Conservation (phyloP, 2,888 invertebrate genomes). For the Lottia gigantea region DNA sequence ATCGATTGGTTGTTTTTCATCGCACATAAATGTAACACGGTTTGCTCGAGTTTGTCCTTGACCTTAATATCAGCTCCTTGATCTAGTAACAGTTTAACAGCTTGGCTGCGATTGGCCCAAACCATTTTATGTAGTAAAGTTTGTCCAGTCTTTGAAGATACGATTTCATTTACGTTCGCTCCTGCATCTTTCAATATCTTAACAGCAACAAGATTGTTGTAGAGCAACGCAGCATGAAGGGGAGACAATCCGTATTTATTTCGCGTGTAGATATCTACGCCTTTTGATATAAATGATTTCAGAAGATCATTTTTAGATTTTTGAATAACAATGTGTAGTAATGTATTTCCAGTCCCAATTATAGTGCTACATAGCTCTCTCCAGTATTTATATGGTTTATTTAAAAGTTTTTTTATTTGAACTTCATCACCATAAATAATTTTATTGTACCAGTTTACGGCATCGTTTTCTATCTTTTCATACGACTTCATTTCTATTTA, state of each 20-base stretch:
- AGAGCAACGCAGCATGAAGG: constrained; percentile 42
- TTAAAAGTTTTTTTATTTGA: constrained; percentile 39
- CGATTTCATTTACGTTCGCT: constrained; percentile 49
- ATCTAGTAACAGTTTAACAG: constrained; percentile 44
- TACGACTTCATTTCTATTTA: constrained; percentile 32
- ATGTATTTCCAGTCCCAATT: constrained; percentile 47
- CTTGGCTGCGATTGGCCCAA: constrained; percentile 41
- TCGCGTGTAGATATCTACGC: constrained; percentile 50
- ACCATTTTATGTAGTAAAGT: constrained; percentile 53
- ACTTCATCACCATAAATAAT: constrained; percentile 41
- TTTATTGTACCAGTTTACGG: constrained; percentile 40
- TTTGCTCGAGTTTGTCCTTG: constrained; percentile 41
- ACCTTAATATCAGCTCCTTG: constrained; percentile 46
- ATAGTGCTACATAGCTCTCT: constrained; percentile 52
- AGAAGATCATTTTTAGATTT: constrained; percentile 44
- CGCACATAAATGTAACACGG: constrained; percentile 50
- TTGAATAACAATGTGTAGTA: constrained; percentile 50
- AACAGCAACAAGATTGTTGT: constrained; percentile 45
- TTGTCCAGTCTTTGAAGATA: constrained; percentile 45
- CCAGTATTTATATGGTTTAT: constrained; percentile 37
- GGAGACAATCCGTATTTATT: constrained; percentile 52
- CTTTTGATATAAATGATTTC: constrained; percentile 42
- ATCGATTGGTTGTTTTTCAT: constrained; percentile 42
- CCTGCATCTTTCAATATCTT: constrained; percentile 50
- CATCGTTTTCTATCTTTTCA: constrained; percentile 39